Evolutionary conservation across 2,888 invertebrate genomes (phyloP).

Genomic region (Chesias legatella): DNA sequence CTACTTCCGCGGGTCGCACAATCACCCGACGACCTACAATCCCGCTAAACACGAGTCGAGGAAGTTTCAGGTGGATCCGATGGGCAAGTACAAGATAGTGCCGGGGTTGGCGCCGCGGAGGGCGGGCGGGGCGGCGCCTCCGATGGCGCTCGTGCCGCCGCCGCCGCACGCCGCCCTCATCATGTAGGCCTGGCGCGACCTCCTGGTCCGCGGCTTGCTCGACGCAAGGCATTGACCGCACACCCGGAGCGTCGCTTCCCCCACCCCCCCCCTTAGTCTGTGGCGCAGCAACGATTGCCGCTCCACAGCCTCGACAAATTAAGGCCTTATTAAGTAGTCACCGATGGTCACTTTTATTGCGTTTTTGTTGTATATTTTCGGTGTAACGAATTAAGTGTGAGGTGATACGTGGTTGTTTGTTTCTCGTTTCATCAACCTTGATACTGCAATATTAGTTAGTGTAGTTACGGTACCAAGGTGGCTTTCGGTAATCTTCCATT

Average conservation of each 20-base stretch:
- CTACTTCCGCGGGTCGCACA: constrained; percentile 71
- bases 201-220: constrained; percentile 71
- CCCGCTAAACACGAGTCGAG: constrained; percentile 70
- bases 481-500: constrained; percentile 21
- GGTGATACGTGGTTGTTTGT: constrained; percentile 10
- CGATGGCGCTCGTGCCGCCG: constrained; percentile 50
- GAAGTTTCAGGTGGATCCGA: constrained; percentile 69
- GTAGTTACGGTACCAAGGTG: constrained; percentile 20
- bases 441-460: constrained; percentile 19
- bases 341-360: constrained; percentile 31
- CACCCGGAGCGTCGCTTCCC: constrained; percentile 60
- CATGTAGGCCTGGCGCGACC: constrained; percentile 79
- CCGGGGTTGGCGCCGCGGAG: constrained; percentile 46
- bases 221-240: constrained; percentile 62
- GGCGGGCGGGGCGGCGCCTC: constrained; percentile 34
- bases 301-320: constrained; percentile 20
- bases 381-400: constrained; percentile 21
- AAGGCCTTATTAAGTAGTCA: constrained; percentile 41
- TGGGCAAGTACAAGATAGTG: constrained; percentile 77
- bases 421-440: constrained; percentile 7
- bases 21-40: constrained; percentile 71
- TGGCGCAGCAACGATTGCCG: constrained; percentile 5
- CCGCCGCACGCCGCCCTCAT: constrained; percentile 65
- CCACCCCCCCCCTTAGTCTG: constrained; percentile 1
- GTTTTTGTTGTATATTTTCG: constrained; percentile 21